Evolutionary conservation across 2,888 invertebrate species (phyloP).

Genomic region (Volucella zonaria): DNA sequence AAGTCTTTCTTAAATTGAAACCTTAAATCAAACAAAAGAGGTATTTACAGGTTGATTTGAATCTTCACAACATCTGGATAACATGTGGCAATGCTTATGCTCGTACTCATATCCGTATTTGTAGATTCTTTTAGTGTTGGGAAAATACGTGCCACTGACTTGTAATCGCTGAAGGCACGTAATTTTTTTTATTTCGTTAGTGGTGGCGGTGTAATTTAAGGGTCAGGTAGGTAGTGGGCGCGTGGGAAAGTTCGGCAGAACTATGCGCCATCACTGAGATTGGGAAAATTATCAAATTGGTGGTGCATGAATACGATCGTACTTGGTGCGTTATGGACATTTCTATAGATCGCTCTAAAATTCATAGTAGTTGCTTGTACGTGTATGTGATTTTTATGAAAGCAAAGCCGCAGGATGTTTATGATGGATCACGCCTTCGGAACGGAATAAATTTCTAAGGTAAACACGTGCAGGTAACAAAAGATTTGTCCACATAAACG

Average conservation of each 20-base stretch:
- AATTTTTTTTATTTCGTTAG: constrained; percentile 54
- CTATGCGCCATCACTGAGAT: constrained; percentile 55
- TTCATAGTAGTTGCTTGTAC: constrained; percentile 16
- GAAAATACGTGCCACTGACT: constrained; percentile 72
- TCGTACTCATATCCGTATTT: constrained; percentile 42
- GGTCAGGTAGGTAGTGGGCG: constrained; percentile 71
- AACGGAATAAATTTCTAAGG: constrained; percentile 46
- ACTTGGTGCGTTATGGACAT: constrained; percentile 15
- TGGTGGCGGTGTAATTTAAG: constrained; percentile 64
- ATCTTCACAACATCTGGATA: constrained; percentile 66
- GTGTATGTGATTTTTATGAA: constrained; percentile 49
- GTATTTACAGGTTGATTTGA: constrained; percentile 64
- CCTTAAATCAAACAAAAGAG: constrained; percentile 45
- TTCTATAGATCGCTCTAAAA: background rate
- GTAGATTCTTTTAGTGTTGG: constrained; percentile 71
- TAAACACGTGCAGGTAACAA: constrained; percentile 61
- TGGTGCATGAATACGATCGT: constrained; percentile 8
- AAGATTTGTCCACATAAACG: constrained; percentile 31
- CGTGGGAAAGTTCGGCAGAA: constrained; percentile 63
- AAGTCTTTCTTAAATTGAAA: constrained; percentile 20
- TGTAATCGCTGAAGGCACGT: constrained; percentile 70
- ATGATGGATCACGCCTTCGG: constrained; percentile 64
- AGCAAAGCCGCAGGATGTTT: constrained; percentile 65
- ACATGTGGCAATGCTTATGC: constrained; percentile 48
- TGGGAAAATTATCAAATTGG: constrained; percentile 59